Evolutionary conservation across 1,140 invertebrate genomes (phyloP), one percentile per base, ranked within the genome.

Genomic region (Oedothorax gibbosus): DNA sequence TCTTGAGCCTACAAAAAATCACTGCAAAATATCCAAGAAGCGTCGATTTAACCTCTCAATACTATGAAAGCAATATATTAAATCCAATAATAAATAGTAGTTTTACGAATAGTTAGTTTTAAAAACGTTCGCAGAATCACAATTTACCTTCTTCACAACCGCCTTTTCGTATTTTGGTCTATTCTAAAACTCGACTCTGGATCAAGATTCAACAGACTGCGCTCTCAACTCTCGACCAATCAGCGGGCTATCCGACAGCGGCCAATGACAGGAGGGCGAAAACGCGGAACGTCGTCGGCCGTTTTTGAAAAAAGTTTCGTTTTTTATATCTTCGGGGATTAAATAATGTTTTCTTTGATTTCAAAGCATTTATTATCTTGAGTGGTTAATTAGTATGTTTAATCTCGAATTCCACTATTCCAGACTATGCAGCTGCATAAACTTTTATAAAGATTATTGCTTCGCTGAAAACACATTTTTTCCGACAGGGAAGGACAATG

Each of bases 141-240:
- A 15, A 35, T 35, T 35, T 35, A 35, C 35, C 35, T 35, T 35
- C 35, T 53, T 53, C 50, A 66, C 76, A 79, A 79, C 76, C 76
- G 64, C 20, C 76, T 79, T 79, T 18, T 21, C 18, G 54, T 79
- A 66, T 73, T 79, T 79, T 77, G 60, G 21, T 20, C 75, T 62
- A 79, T 82, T 64, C 18, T 51, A 64, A 49, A 72, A 73, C 56
- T 82, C 79, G 57, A 82, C 80, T n/a, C n/a, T 35, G 35, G 35
- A 35, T 35, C 57, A 64, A 64, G 49, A 82, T 82, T 82, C 80
- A 82, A 82, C 80, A 82, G 80, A 73, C 80, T 82, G 80, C 80
- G 80, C 80, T 82, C 72, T 73, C 68, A 82, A 82, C 80, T 82
- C 80, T 82, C 11, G 10, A 53, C 80, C 80, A 82, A 82, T 82